These are phyloP conservation scores for Diorhabda sublineata DNA, from an alignment of 1,140 invertebrate genomes.

Conservation along the genomic window DNA sequence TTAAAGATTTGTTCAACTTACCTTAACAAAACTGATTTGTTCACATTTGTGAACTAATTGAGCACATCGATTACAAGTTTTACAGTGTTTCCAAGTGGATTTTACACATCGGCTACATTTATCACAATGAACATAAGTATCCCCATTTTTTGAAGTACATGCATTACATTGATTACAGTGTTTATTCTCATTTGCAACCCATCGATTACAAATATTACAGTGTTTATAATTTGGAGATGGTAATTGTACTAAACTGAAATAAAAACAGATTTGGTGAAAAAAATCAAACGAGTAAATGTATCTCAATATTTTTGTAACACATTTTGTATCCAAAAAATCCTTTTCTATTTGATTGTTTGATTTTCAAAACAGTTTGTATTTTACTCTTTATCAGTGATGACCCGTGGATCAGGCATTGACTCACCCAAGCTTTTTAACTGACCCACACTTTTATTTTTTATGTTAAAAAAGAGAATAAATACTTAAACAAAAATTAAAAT, in stretches of 20 bases:
- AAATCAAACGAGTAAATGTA: too few species aligned
- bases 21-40: constrained; percentile 45
- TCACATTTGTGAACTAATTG: constrained; percentile 60
- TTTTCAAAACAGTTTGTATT: too few species aligned
- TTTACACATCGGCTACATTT: constrained; percentile 78
- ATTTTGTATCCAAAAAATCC: too few species aligned
- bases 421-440: too few species aligned
- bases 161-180: constrained; percentile 70
- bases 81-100: constrained; percentile 76
- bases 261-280: constrained; percentile 4
- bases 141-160: constrained; percentile 81
- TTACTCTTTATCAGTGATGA: too few species aligned
- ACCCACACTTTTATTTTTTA: too few species aligned
- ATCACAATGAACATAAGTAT: constrained; percentile 72
- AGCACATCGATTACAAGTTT: constrained; percentile 63
- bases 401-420: too few species aligned
- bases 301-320: too few species aligned
- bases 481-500: too few species aligned
- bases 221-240: constrained; percentile 68
- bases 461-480: too few species aligned
- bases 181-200: constrained; percentile 65
- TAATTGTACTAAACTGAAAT: constrained; percentile 55
- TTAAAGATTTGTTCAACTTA: constrained; percentile 13
- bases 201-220: constrained; percentile 67
- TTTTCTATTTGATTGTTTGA: too few species aligned